Evolutionary conservation across 1,140 invertebrate genomes (phyloP), one percentile per base, ranked within the genome.

Genomic region (Caerostris darwini): DNA sequence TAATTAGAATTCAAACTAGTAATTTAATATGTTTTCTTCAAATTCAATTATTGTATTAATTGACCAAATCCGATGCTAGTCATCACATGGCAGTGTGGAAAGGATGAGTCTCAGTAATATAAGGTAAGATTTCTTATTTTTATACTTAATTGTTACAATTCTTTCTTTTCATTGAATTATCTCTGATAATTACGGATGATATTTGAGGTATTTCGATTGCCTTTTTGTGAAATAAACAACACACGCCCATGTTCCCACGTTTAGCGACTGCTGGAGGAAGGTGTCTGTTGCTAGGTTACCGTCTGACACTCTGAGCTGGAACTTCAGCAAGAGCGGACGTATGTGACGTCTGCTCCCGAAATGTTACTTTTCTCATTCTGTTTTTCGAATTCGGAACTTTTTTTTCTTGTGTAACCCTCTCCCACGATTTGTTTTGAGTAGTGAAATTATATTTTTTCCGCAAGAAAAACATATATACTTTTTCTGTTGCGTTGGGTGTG

Each of bases 11-110:
- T 7, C 12, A 53, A 81, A 81, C 19, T 10, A 50, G 50, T 8
- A 50, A 34, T 50, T 34, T 50, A 53, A 85, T 19, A 85, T 85
- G 83, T 58, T 10, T 50, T 57, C 5, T 58, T 58, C 17, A 19
- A 34, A 10, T 34, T 58, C 54, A 57, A 58, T 5, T 14, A 59
- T 19, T 77, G 3, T 5, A 50, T 12, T 14, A 50, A 12, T 77
- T 77, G 8, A 85, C 19, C 77, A 53, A 14, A 50, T 19, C 34
- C 82, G 90, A 61, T 82, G 50, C 67, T 10, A 81, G 4, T n/a
- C 71, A 19, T 91, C 90, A 61, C 71, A 81, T 82, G 90, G 90
- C 90, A 61, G 54, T 54, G 90, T 19, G 82, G 57, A 91, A 58
- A 91, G n/a, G 8, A 91, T 91, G 90, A 34, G 56, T 50, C 10